Conservation (phyloP, 2,797 vertebrate genomes). For the Jordanella pulchra region DNA sequence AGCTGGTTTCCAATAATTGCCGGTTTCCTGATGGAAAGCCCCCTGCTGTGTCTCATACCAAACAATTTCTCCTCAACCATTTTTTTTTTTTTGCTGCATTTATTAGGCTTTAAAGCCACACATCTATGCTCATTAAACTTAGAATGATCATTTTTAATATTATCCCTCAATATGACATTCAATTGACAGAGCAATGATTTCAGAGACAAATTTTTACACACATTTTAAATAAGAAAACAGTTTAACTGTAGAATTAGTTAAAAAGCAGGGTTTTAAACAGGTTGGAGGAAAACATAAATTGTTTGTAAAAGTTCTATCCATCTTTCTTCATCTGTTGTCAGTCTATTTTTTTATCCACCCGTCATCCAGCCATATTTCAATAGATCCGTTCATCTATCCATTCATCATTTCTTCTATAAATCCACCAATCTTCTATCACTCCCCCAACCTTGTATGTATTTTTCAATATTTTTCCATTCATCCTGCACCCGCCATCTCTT, state of each 20-base stretch:
- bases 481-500: not conserved
- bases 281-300: not conserved
- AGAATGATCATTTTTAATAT: not conserved
- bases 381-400: not conserved
- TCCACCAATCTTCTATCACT: too few relatives aligned
- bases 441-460: too few relatives aligned
- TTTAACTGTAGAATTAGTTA: not conserved
- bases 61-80: slow-evolving; percentile 1
- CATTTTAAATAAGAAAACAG: too few relatives aligned
- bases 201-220: too few relatives aligned
- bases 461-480: not conserved
- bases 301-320: not conserved
- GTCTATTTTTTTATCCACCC: not conserved
- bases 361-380: not conserved
- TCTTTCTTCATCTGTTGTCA: not conserved
- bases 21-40: slow-evolving; percentile 36
- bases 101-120: too few relatives aligned
- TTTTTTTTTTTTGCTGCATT: slow-evolving; percentile 26
- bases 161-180: not conserved
- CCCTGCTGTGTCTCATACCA: slow-evolving; percentile 14
- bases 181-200: too few relatives aligned
- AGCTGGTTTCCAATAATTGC: slow-evolving; percentile 31
- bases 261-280: not conserved
- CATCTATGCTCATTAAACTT: too few relatives aligned
- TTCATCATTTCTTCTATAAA: not conserved